A percentile compares a stretch with the other conserved stretches of the same genome.
Conservation (phyloP, 1,140 invertebrate genomes). For the Anagrus nilaparvatae region DNA sequence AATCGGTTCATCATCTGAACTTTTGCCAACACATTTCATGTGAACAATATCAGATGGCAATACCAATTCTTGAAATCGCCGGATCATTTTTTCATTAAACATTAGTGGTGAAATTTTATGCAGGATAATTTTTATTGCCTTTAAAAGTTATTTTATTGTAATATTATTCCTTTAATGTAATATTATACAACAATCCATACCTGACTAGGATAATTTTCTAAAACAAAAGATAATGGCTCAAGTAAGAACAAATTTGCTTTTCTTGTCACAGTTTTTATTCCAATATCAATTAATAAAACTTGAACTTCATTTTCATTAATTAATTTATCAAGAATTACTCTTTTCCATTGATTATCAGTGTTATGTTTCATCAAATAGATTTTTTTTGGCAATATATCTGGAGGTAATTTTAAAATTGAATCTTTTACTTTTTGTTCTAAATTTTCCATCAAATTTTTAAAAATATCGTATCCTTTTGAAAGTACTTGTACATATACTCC, state of each 20-base stretch:
- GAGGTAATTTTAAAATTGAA: no score
- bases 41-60: slow-evolving; percentile 37
- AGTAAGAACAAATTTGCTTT: slow-evolving; percentile 28
- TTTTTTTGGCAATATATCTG: slow-evolving; percentile 16
- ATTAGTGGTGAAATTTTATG: slow-evolving; percentile 39
- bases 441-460: slow-evolving; percentile 27
- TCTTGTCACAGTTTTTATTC: slow-evolving; percentile 30
- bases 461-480: slow-evolving; percentile 29
- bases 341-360: slow-evolving; percentile 26
- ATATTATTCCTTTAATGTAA: no score
- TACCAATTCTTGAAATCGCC: slow-evolving; percentile 38
- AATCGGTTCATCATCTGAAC: slow-evolving; percentile 24
- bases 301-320: slow-evolving; percentile 20
- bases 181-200: no score
- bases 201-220: slow-evolving; percentile 33
- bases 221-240: slow-evolving; percentile 27
- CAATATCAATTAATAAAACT: slow-evolving; percentile 39
- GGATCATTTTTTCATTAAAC: slow-evolving; percentile 34
- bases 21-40: slow-evolving; percentile 28
- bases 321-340: slow-evolving; percentile 28
- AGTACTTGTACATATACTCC: slow-evolving; percentile 41
- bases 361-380: slow-evolving; percentile 34
- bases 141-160: slow-evolving; percentile 10
- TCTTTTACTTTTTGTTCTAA: slow-evolving; percentile 22
- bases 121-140: slow-evolving; percentile 46